phyloP scores from a whole-genome alignment of 2,888 invertebrate species.

The Mimachlamys varia region DNA sequence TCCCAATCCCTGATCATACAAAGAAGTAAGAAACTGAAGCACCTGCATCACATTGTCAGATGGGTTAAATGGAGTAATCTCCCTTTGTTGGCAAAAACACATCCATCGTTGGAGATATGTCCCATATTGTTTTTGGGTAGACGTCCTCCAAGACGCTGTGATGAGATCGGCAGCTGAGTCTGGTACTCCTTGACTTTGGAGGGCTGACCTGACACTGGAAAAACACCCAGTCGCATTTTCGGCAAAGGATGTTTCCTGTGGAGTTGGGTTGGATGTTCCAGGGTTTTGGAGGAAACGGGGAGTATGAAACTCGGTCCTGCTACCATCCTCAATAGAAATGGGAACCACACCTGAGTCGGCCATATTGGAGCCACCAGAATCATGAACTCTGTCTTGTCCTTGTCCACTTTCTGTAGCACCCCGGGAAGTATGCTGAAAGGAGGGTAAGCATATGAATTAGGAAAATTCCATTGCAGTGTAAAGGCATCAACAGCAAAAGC shows the following conservation, averaged over 20 bases:
- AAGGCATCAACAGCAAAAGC: too few relatives aligned
- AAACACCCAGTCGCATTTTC: too few relatives aligned
- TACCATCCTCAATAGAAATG: conserved; percentile 43
- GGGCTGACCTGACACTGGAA: too few relatives aligned
- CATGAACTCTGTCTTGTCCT: conserved; percentile 39
- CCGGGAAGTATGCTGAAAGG: too few relatives aligned
- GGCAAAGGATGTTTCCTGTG: conserved; percentile 22
- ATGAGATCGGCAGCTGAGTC: background rate
- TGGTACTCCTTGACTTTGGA: background rate
- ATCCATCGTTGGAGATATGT: conserved; percentile 27
- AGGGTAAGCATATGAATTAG: too few relatives aligned
- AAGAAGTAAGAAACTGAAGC: background rate
- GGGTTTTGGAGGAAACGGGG: background rate
- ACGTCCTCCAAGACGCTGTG: too few relatives aligned
- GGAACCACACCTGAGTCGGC: conserved; percentile 57
- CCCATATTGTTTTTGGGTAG: conserved; percentile 50
- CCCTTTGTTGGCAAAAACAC: background rate
- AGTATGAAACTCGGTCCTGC: conserved; percentile 43
- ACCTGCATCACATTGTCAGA: background rate
- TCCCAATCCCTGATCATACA: background rate
- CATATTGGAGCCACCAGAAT: conserved; percentile 53
- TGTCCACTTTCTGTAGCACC: conserved; percentile 52
- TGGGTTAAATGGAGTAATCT: background rate
- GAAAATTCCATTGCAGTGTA: too few relatives aligned
- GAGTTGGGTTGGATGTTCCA: background rate